Conservation (phyloP, 2,113 vertebrate species). For the Gymnorhina tibicen region DNA sequence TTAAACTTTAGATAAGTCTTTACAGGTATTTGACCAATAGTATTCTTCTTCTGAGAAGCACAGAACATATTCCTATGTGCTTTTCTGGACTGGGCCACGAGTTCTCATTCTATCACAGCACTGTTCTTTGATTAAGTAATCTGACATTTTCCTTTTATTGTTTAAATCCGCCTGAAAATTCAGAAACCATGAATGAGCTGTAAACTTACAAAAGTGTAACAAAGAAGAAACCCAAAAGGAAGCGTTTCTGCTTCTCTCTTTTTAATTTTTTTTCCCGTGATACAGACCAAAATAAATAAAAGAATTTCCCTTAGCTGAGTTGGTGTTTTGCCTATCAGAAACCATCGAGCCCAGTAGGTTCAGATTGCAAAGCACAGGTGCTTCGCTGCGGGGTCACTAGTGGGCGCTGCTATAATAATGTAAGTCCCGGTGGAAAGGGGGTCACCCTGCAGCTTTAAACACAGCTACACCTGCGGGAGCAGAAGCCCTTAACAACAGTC, state of each 20-base stretch:
- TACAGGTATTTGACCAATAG: not conserved
- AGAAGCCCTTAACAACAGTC: not conserved
- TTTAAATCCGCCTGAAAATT: not conserved
- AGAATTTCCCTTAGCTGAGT: not conserved
- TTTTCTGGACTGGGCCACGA: not conserved
- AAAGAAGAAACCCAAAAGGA: not conserved
- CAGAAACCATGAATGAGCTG: not conserved
- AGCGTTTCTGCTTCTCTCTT: fast-evolving
- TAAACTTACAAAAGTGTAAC: not conserved
- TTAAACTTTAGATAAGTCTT: not conserved
- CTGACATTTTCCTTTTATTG: not conserved
- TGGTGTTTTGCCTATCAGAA: not conserved
- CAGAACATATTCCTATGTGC: not conserved
- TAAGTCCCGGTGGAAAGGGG: not conserved
- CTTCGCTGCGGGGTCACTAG: not conserved
- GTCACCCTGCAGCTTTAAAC: not conserved
- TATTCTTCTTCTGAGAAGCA: not conserved
- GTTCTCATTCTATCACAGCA: not conserved
- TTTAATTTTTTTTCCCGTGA: fast-evolving
- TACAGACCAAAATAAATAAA: not conserved
- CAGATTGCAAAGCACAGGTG: not conserved
- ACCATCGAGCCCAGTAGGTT: not conserved
- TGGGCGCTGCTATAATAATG: conserved; percentile 8
- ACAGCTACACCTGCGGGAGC: not conserved
- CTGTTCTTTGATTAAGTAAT: not conserved